Evolutionary conservation across 2,888 invertebrate genomes (phyloP).

Genomic region (Bursaphelenchus okinawaensis): DNA sequence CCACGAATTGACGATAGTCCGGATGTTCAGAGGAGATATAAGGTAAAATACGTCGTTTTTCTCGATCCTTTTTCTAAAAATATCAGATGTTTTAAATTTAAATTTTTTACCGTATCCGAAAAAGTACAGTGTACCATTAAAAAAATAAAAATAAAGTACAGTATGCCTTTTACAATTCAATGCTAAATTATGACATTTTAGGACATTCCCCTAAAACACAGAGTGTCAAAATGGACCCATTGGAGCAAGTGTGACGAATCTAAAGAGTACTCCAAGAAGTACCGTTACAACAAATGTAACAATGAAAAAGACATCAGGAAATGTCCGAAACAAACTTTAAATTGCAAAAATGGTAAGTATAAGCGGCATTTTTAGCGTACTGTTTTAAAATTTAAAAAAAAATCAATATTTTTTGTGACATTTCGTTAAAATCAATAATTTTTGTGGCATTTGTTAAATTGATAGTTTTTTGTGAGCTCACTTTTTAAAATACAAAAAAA

Average conservation of each 20-base stretch:
- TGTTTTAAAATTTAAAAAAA: too few relatives aligned
- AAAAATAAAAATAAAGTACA: not conserved
- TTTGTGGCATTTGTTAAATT: too few relatives aligned
- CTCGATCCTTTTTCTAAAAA: not conserved
- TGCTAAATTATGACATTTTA: constrained; percentile 1
- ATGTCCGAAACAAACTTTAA: constrained; percentile 36
- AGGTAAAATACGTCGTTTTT: too few relatives aligned
- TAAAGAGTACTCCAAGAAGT: constrained; percentile 17
- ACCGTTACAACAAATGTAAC: constrained; percentile 36
- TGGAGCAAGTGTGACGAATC: constrained; percentile 30
- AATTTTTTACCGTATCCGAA: not conserved
- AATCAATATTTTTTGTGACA: too few relatives aligned
- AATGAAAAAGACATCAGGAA: constrained; percentile 36
- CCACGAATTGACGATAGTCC: constrained; percentile 1
- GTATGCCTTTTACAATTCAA: not conserved
- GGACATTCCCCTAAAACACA: constrained; percentile 11
- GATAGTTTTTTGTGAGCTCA: too few relatives aligned
- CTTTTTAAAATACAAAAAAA: too few relatives aligned
- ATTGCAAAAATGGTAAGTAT: constrained; percentile 31
- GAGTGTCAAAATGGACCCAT: constrained; percentile 28
- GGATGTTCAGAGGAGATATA: not conserved
- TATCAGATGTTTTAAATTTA: not conserved
- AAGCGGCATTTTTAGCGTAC: constrained; percentile 21
- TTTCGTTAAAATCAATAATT: too few relatives aligned
- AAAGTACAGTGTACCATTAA: not conserved